phyloP scores from a whole-genome alignment of 2,888 invertebrate species.

The Polia nebulosa region DNA sequence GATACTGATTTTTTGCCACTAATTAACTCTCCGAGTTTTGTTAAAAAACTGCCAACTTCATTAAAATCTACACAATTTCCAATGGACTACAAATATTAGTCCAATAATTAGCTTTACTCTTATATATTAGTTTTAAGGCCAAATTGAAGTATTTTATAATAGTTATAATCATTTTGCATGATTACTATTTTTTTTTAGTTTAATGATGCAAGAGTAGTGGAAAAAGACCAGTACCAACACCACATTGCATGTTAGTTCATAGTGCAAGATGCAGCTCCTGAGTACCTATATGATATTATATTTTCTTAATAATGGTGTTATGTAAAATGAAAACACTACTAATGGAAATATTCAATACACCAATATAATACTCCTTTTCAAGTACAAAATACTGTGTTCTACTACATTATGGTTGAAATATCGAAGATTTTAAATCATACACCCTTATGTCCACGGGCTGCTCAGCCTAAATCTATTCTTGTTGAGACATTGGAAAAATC shows the following conservation, averaged over 20 bases:
- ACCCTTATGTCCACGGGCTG: background rate
- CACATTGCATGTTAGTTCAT: slow-evolving; percentile 17
- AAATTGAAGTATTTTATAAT: slow-evolving; percentile 43
- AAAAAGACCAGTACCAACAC: slow-evolving; percentile 55
- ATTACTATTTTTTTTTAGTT: slow-evolving; percentile 17
- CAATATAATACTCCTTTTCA: background rate
- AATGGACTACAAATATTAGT: slow-evolving; percentile 36
- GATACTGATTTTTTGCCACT: slow-evolving; percentile 57
- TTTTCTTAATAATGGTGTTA: slow-evolving; percentile 2
- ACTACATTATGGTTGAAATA: background rate
- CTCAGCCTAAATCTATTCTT: slow-evolving; percentile 11
- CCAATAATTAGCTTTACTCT: slow-evolving; percentile 46
- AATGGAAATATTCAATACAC: slow-evolving; percentile 9
- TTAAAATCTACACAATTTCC: slow-evolving; percentile 30
- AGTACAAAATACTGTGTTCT: background rate
- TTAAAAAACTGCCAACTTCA: slow-evolving; percentile 1
- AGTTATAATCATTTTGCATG: background rate
- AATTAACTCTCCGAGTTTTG: slow-evolving; percentile 18
- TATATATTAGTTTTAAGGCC: slow-evolving; percentile 56
- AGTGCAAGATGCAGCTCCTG: slow-evolving; percentile 19
- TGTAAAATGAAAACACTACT: slow-evolving; percentile 15
- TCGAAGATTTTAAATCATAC: background rate
- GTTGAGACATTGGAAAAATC: background rate
- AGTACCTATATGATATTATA: slow-evolving; percentile 2
- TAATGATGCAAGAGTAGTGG: slow-evolving; percentile 42